Conservation (phyloP, 1,140 invertebrate genomes). For the Conus betulinus region DNA sequence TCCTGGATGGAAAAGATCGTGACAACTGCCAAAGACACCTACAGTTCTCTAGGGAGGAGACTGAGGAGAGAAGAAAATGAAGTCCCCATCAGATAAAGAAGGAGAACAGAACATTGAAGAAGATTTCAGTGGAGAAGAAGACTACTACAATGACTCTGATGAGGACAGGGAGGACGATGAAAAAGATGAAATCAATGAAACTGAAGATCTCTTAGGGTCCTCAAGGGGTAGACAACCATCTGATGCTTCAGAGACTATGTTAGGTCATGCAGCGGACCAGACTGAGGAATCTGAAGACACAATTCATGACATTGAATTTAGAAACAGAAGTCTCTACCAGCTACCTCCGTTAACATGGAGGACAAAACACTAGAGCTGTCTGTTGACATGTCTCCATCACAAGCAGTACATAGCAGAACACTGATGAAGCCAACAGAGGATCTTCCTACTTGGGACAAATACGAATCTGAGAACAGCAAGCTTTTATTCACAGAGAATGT, state of each 20-base stretch:
- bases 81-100: background rate
- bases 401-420: background rate
- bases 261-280: no score
- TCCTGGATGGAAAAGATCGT: constrained; percentile 24
- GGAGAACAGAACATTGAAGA: background rate
- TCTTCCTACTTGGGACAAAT: no score
- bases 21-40: background rate
- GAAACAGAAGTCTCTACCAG: no score
- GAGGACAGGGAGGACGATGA: background rate
- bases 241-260: no score
- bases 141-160: background rate
- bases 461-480: no score
- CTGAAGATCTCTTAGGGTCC: no score
- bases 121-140: background rate
- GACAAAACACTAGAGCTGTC: no score
- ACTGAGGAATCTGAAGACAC: no score
- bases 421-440: background rate
- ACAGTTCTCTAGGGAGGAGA: background rate
- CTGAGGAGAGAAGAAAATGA: constrained; percentile 17
- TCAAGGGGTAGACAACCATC: no score
- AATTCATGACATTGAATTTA: no score
- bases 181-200: background rate
- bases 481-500: background rate
- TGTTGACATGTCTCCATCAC: background rate
- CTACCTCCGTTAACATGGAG: no score